Conservation (phyloP, 2,797 vertebrate species). For the Falco berigora region DNA sequence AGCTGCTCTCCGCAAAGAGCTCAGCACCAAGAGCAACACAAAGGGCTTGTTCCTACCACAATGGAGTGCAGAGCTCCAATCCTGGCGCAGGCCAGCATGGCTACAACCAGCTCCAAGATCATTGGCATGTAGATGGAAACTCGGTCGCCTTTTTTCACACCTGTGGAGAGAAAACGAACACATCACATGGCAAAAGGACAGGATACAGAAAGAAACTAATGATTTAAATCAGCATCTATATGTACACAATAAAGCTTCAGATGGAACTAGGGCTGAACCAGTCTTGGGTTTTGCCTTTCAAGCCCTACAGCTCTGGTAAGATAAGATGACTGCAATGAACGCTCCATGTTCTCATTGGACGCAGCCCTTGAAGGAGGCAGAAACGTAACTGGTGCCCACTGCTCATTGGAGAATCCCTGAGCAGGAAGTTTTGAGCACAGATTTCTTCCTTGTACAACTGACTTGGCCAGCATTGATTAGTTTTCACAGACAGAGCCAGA, state of each 20-base stretch:
- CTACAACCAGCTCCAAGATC: constrained; percentile 92
- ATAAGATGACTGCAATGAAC: background rate
- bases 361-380: background rate
- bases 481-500: background rate
- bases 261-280: background rate
- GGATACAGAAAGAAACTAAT: background rate
- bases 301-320: background rate
- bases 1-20: background rate
- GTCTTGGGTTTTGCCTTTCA: background rate
- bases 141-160: constrained; percentile 89
- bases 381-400: background rate
- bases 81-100: constrained; percentile 93
- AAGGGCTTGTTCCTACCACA: constrained; percentile 80
- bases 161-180: constrained; percentile 61
- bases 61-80: constrained; percentile 93
- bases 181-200: accelerated
- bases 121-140: constrained; percentile 98
- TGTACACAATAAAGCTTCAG: background rate
- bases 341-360: background rate
- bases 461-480: background rate
- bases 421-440: background rate
- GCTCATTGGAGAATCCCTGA: background rate
- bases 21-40: background rate
- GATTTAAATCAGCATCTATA: background rate
- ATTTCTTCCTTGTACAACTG: background rate